These are phyloP conservation scores for Carettochelys insculpta DNA, from an alignment of 2,113 vertebrate species.

Conservation along the genomic window DNA sequence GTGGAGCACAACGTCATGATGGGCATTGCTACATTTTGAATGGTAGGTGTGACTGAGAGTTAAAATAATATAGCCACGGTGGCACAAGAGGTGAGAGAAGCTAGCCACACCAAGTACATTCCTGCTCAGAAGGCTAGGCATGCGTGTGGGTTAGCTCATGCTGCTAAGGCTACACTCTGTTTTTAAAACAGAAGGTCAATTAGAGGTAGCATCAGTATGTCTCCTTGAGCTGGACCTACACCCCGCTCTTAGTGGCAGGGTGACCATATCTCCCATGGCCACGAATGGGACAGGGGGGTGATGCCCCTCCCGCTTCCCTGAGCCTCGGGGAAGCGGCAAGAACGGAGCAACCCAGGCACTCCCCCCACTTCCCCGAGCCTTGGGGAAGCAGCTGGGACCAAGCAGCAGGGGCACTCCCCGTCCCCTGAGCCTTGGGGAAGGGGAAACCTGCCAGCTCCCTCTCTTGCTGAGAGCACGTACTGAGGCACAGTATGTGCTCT, in stretches of 20 bases:
- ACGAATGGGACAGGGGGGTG: too few species aligned
- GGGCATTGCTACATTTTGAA: neutral
- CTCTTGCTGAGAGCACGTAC: too few species aligned
- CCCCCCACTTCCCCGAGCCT: too few species aligned
- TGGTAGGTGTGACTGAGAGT: neutral
- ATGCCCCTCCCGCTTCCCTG: too few species aligned
- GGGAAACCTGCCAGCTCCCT: too few species aligned
- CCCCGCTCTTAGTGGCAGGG: neutral
- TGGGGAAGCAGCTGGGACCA: too few species aligned
- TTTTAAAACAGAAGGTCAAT: neutral
- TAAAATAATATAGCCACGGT: neutral
- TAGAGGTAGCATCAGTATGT: neutral
- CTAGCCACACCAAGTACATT: neutral
- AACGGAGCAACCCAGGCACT: too few species aligned
- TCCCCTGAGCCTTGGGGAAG: too few species aligned
- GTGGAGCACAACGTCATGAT: neutral
- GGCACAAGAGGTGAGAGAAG: neutral
- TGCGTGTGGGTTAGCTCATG: neutral
- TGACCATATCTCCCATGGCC: too few species aligned
- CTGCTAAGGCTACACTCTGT: neutral
- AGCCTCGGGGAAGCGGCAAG: too few species aligned
- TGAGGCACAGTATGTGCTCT: too few species aligned
- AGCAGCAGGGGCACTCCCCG: too few species aligned
- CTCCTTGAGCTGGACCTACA: neutral
- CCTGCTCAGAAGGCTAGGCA: neutral